Evolutionary conservation across 2,113 vertebrate genomes (phyloP).

Genomic region (Dermatemys mawii): DNA sequence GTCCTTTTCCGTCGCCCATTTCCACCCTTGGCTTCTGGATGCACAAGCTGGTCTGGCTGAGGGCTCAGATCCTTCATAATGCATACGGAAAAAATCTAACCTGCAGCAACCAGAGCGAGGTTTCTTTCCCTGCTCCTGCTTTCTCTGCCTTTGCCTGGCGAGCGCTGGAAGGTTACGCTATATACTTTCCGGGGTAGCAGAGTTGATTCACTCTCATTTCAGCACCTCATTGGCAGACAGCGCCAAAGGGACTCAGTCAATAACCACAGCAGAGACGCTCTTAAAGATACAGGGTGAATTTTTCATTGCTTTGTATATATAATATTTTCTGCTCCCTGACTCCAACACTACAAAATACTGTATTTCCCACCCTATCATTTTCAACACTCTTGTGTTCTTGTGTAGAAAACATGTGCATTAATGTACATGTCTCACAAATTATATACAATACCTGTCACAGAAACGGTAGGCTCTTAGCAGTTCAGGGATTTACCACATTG

Average conservation of each 20-base stretch:
- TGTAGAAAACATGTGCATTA: constrained; percentile 2
- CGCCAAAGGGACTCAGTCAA: constrained; percentile 71
- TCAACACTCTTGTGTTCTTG: background rate
- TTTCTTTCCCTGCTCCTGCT: constrained; percentile 55
- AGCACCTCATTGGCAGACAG: constrained; percentile 79
- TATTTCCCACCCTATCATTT: background rate
- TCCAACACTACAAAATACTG: background rate
- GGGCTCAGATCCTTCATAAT: background rate
- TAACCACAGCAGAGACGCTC: constrained; percentile 59
- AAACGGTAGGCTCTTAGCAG: background rate
- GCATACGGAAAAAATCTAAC: constrained; percentile 27
- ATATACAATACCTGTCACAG: background rate
- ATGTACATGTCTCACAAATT: background rate
- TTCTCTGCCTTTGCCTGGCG: constrained; percentile 55
- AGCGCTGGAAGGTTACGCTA: constrained; percentile 69
- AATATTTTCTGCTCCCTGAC: constrained; percentile 3
- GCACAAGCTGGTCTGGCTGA: background rate
- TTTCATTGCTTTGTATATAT: constrained; percentile 39
- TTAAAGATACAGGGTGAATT: constrained; percentile 68
- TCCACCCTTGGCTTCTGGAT: background rate
- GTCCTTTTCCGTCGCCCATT: background rate
- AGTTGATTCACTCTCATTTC: constrained; percentile 80
- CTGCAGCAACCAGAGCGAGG: constrained; percentile 66
- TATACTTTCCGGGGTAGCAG: constrained; percentile 74
- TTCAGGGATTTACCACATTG: background rate